Evolutionary conservation across 2,797 vertebrate genomes (phyloP), one percentile per base, ranked within the genome.

Genomic region (Silurus lanzhouensis): DNA sequence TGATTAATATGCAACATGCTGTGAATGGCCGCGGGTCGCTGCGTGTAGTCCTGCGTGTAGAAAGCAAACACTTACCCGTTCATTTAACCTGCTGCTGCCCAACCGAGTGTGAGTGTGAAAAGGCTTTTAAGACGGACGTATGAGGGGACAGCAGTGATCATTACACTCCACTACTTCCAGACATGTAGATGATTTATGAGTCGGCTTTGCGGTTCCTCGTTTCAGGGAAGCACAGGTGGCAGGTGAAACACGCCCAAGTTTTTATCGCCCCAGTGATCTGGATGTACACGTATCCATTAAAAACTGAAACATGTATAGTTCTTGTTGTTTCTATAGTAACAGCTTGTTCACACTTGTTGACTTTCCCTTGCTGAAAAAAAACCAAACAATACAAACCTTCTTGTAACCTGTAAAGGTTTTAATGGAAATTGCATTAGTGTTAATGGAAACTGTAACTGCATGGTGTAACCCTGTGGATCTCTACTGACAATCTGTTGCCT

Each of bases 101-200:
- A 72, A 27, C 75, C 57, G 4, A 25, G 74, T 64, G 81, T 83
- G 74, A 83, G 68, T 44, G 44, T 68, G 52, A 25, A 72, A 80
- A 72, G 58, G 57, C 46, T 83, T 83, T 86, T 78, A 86, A 82
- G 25, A 58, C 27, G 6, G 57, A 58, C 22, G 13, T 57, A 17
- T 79, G 75, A 63, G 46, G 67, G 66, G 80, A 81, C 87, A 86
- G 66, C 61, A 64, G 81, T 78, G 70, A 83, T 80, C 52, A 57
- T 31, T 82, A 71, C 81, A 80, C 82, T 85, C 61, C 74, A 66
- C 63, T 84, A 78, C 84, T 71, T 57, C 25, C 74, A 58, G 68
- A 66, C 79, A 82, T 48, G 38, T 22, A 85, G 86, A 82, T 89
- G 87, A 87, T 88, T 85, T 87, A 88, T 74, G 77, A 82, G 52